These are phyloP conservation scores for Limnephilus auricula DNA, from an alignment of 2,888 invertebrate species.

Conservation along the genomic window DNA sequence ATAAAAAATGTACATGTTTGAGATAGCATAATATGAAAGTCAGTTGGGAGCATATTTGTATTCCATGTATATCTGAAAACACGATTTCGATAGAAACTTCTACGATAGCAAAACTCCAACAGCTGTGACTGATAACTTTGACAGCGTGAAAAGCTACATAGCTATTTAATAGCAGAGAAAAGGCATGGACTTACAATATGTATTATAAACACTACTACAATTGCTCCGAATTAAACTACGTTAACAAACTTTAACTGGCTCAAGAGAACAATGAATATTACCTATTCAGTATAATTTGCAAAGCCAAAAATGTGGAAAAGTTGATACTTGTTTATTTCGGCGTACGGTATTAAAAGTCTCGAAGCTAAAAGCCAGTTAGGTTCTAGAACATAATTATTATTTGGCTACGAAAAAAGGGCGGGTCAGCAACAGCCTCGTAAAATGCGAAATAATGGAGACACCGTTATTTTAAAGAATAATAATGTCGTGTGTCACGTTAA, in stretches of 20 bases:
- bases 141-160: neutral
- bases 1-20: neutral
- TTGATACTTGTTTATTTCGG: neutral
- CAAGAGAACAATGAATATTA: neutral
- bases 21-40: neutral
- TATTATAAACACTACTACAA: neutral
- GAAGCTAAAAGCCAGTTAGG: neutral
- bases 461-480: neutral
- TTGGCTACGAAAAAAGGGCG: neutral
- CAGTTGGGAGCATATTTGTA: neutral
- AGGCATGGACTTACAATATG: neutral
- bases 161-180: neutral
- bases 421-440: neutral
- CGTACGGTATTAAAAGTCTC: neutral
- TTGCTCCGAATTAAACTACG: neutral
- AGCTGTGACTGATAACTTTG: neutral
- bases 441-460: neutral
- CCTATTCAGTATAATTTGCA: too few relatives aligned
- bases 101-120: neutral
- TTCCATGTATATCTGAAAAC: neutral
- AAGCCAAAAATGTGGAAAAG: neutral
- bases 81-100: neutral
- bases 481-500: constrained; percentile 14
- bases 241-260: neutral
- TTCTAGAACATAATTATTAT: neutral